Conservation (phyloP, 1,140 invertebrate genomes). For the Colletes gigas region DNA sequence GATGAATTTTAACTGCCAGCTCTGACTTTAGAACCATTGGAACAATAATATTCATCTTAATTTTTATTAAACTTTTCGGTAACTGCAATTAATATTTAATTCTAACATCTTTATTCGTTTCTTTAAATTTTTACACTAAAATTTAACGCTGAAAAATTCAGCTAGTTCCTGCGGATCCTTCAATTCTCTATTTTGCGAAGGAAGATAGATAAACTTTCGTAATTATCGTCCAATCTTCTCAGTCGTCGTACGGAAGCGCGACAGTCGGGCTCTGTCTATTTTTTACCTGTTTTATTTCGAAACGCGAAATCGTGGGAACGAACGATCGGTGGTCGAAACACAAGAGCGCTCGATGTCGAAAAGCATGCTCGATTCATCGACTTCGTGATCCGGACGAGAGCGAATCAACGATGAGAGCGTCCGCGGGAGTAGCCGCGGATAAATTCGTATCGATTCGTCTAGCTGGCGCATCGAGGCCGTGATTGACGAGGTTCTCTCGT, state of each 20-base stretch:
- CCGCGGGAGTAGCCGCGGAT: constrained; percentile 39
- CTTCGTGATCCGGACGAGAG: constrained; percentile 39
- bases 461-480: constrained; percentile 46
- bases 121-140: no score
- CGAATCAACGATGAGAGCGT: constrained; percentile 58
- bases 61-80: no score
- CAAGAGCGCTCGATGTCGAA: constrained; percentile 42
- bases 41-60: no score
- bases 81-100: no score
- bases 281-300: background rate
- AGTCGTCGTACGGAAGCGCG: background rate
- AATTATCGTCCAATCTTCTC: background rate
- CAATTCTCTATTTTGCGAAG: no score
- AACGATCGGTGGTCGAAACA: constrained; percentile 24
- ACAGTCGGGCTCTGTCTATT: background rate
- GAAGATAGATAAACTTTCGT: background rate
- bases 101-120: no score
- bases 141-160: no score
- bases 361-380: constrained; percentile 56
- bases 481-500: constrained; percentile 67
- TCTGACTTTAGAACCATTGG: no score
- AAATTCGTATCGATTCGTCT: constrained; percentile 64
- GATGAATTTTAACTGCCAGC: no score
- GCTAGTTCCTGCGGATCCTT: background rate
- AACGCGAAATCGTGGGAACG: constrained; percentile 42